A percentile compares a stretch with the other conserved stretches of the same genome.
These are phyloP conservation scores for Trachemys scripta DNA, from an alignment of 2,113 vertebrate species.

Conservation along the genomic window DNA sequence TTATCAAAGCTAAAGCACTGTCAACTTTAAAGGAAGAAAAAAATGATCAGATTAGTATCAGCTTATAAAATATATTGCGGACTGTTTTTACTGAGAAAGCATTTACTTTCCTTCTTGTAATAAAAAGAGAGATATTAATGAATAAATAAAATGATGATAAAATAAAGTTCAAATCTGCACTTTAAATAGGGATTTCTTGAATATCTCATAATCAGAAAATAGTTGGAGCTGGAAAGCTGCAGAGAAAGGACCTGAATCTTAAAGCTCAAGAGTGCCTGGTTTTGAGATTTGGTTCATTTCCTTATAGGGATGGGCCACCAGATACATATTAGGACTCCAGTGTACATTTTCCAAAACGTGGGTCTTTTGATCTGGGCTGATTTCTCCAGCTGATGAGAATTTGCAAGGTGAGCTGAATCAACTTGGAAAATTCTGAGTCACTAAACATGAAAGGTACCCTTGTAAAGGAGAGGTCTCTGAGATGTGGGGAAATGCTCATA, in stretches of 20 bases:
- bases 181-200: background rate
- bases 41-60: slow-evolving; percentile 58
- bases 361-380: background rate
- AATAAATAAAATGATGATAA: background rate
- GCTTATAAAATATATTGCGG: slow-evolving; percentile 54
- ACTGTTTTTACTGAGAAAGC: background rate
- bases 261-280: background rate
- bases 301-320: background rate
- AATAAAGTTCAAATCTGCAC: background rate
- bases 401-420: background rate
- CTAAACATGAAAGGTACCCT: background rate
- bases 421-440: background rate
- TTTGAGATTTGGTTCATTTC: background rate
- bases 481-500: background rate
- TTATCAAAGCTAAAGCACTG: slow-evolving; percentile 66
- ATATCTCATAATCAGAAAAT: background rate
- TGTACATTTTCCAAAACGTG: background rate
- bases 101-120: slow-evolving; percentile 35
- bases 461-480: background rate
- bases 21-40: slow-evolving; percentile 63
- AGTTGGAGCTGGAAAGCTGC: background rate
- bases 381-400: background rate
- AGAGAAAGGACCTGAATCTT: background rate
- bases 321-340: background rate
- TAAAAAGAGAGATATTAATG: slow-evolving; percentile 18